A percentile compares a stretch with the other conserved stretches of the same genome.
phyloP scores from a whole-genome alignment of 2,888 invertebrate species.

The Spodoptera picta region DNA sequence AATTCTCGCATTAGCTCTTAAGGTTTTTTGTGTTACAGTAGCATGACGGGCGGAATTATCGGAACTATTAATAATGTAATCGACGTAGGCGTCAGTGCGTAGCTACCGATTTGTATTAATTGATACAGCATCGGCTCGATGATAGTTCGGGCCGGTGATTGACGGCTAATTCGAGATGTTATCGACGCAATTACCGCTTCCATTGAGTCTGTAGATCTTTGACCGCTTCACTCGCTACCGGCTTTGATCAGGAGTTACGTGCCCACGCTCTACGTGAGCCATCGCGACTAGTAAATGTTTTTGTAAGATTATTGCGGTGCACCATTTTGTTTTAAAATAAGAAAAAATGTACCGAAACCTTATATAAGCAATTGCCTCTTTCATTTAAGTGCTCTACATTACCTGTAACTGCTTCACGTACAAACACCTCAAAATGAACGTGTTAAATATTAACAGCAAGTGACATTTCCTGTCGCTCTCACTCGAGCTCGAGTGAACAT shows the following conservation, averaged over 20 bases:
- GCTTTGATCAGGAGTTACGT: slow-evolving; percentile 26
- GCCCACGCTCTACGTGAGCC: slow-evolving; percentile 2
- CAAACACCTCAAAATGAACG: slow-evolving; percentile 18
- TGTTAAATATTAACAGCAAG: slow-evolving; percentile 46
- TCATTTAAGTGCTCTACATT: slow-evolving; percentile 20
- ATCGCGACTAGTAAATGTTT: neutral
- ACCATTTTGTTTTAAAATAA: neutral
- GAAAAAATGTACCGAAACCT: neutral
- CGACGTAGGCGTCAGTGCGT: slow-evolving; percentile 73
- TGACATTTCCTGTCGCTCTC: slow-evolving; percentile 52
- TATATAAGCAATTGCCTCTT: slow-evolving; percentile 1
- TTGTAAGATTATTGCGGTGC: neutral
- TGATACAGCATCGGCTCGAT: slow-evolving; percentile 80
- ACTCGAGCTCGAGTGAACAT: slow-evolving; percentile 52
- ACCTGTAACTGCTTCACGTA: slow-evolving; percentile 3
- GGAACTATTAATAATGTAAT: slow-evolving; percentile 83
- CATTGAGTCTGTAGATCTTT: slow-evolving; percentile 36
- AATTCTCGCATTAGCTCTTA: slow-evolving; percentile 52
- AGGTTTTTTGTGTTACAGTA: slow-evolving; percentile 59
- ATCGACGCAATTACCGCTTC: slow-evolving; percentile 82
- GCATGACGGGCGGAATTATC: slow-evolving; percentile 79
- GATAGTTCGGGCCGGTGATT: slow-evolving; percentile 83
- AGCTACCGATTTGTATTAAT: slow-evolving; percentile 87
- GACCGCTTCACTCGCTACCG: slow-evolving; percentile 28
- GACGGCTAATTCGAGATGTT: slow-evolving; percentile 86